Conservation (phyloP, 2,797 vertebrate genomes). For the Sebastes glaucus region DNA sequence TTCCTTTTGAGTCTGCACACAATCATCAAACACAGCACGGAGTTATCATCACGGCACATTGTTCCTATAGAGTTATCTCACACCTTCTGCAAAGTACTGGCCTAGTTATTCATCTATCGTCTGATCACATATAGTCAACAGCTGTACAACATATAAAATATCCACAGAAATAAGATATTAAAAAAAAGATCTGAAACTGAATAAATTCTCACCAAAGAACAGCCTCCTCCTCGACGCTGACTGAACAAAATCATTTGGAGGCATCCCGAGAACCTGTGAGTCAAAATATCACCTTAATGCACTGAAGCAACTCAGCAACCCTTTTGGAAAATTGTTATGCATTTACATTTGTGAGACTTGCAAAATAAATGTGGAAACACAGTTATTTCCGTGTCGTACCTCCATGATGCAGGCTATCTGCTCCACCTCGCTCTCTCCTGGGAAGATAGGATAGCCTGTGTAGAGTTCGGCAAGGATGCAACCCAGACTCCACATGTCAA, state of each 20-base stretch:
- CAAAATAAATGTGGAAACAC: not conserved
- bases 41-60: not conserved
- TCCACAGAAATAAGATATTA: not conserved
- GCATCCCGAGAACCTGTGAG: slow-evolving; percentile 91
- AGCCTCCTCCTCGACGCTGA: slow-evolving; percentile 87
- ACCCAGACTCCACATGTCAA: slow-evolving; percentile 97
- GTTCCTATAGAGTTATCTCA: not conserved
- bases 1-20: slow-evolving; percentile 90
- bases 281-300: slow-evolving; percentile 14
- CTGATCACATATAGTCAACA: not conserved
- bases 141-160: not conserved
- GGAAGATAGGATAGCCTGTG: slow-evolving; percentile 91
- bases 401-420: slow-evolving; percentile 97
- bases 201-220: slow-evolving; percentile 90
- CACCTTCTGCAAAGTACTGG: not conserved
- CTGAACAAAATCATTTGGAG: slow-evolving; percentile 90
- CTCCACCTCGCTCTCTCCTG: slow-evolving; percentile 93
- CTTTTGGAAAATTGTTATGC: not conserved
- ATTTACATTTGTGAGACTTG: not conserved
- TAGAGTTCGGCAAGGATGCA: slow-evolving; percentile 93
- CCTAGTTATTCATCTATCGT: not conserved
- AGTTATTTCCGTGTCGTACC: slow-evolving; percentile 73
- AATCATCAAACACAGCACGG: not conserved
- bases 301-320: not conserved
- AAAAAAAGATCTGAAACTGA: not conserved